Evolutionary conservation across 2,113 vertebrate genomes (phyloP).

Genomic region (Heterotilapia buettikoferi): DNA sequence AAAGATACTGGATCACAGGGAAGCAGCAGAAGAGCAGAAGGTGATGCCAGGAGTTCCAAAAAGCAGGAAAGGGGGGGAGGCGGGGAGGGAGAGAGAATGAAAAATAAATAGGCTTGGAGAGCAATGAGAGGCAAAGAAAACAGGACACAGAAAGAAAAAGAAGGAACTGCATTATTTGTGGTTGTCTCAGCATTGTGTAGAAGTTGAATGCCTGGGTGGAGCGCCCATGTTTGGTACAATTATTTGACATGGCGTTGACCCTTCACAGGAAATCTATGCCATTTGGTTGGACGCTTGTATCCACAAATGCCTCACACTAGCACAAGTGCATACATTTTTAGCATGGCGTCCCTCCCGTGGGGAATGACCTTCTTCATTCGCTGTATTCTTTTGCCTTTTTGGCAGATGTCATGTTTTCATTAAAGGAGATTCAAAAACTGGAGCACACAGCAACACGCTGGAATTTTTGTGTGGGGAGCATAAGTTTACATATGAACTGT

Average conservation of each 20-base stretch:
- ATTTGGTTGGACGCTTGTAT: slow-evolving; percentile 32
- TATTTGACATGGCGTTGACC: slow-evolving; percentile 39
- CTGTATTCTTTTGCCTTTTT: slow-evolving; percentile 2
- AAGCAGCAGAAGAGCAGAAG: background rate
- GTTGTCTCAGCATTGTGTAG: slow-evolving; percentile 45
- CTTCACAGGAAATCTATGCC: slow-evolving; percentile 36
- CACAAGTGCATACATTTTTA: slow-evolving; percentile 35
- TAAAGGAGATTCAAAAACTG: slow-evolving; percentile 25
- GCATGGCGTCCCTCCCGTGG: background rate
- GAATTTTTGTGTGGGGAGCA: background rate
- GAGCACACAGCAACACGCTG: background rate
- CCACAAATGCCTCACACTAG: background rate
- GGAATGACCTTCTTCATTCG: slow-evolving; percentile 18
- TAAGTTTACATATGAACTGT: slow-evolving; percentile 18
- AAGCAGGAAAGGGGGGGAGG: background rate
- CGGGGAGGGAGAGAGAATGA: background rate
- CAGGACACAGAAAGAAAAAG: slow-evolving; percentile 5
- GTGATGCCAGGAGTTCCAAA: background rate
- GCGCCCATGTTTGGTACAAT: slow-evolving; percentile 40
- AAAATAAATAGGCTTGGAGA: slow-evolving; percentile 6
- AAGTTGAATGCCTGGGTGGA: slow-evolving; percentile 59
- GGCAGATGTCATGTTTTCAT: slow-evolving; percentile 20
- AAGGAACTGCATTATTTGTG: slow-evolving; percentile 37
- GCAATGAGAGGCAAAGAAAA: slow-evolving; percentile 15
- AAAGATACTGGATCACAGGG: background rate